Base-by-base conservation (phyloP, 2,888 invertebrate genomes). In the Athetis lepigone region DNA sequence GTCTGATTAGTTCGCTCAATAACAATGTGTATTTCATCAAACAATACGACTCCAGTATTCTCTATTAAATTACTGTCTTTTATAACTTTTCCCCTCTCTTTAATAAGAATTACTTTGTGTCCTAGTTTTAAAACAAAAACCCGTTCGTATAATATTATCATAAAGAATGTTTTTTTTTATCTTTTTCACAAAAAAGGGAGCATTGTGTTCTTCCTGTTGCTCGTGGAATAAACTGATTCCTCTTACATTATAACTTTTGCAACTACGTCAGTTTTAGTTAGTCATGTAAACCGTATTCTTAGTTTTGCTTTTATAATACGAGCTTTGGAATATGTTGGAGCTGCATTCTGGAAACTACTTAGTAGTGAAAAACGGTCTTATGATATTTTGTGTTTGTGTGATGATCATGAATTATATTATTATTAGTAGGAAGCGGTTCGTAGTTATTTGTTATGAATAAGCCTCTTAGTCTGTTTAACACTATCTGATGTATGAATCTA, bases 181-280 rank as follows among this genome's bases (percentile, higher is more conserved):
- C 2, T 47, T 7, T 21, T 47, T 54, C 42, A 9, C 0, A 49
- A 45, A 52, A 36, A 40, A 56, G 33, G 45, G 23, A 54, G 45
- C 54, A 50, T 75, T 54, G 52, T 61, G 52, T 19, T 52, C 51
- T 57, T 70, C 62, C 52, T 75, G 71, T 71, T 75, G 52, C 70
- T 75, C 33, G 58, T 7, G 42, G 40, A 54, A 75, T 62, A 62
- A 70, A 54, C 76, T 62, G 71, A 75, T 70, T 75, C 56, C 39
- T 75, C 70, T 70, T 75, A 54, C 62, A 71, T 71, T 71, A 71
- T 54, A 71, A 71, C 76, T 71, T 67, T 61, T 71, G 71, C 56
- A 70, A 75, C 70, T 52, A 70, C 70, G 76, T 70, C 62, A 37
- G 62, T 70, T 61, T 75, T 49, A 71, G 62, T 75, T 71, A 54